Percentiles rank a stretch among this genome's conserved stretches.
phyloP scores from a whole-genome alignment of 2,113 vertebrate species.

The Ardeotis arabs region DNA sequence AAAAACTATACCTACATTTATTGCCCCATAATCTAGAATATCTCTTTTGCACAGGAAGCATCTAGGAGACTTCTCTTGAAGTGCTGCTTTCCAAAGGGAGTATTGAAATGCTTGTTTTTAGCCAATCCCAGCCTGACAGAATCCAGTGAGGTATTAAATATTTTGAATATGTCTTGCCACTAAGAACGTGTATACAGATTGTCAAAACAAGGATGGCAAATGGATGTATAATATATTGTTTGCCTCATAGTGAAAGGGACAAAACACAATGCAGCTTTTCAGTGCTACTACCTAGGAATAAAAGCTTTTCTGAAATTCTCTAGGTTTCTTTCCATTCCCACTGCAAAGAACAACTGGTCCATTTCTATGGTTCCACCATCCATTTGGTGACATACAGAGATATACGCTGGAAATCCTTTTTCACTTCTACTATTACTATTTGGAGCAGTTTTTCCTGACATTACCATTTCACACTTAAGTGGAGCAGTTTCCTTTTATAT shows the following conservation, averaged over 20 bases:
- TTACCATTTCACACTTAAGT: not conserved
- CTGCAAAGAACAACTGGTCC: not conserved
- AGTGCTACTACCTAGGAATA: not conserved
- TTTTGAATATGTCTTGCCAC: not conserved
- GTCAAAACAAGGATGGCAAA: not conserved
- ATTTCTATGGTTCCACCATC: not conserved
- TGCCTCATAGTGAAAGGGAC: not conserved
- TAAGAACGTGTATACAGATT: not conserved
- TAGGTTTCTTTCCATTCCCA: not conserved
- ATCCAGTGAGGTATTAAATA: not conserved
- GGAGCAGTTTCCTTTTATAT: not conserved
- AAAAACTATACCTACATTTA: not conserved
- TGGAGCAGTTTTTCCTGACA: not conserved
- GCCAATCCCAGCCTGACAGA: not conserved
- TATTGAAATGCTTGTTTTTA: not conserved
- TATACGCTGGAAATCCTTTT: not conserved
- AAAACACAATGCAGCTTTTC: not conserved
- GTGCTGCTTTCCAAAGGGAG: not conserved
- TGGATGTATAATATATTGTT: not conserved
- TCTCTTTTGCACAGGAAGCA: not conserved
- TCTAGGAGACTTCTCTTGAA: not conserved
- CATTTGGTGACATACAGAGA: not conserved
- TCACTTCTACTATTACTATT: not conserved
- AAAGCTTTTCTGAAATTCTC: not conserved
- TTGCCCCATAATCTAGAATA: not conserved